Evolutionary conservation across 2,113 vertebrate genomes (phyloP).

Genomic region (Acrocephalus kingi): DNA sequence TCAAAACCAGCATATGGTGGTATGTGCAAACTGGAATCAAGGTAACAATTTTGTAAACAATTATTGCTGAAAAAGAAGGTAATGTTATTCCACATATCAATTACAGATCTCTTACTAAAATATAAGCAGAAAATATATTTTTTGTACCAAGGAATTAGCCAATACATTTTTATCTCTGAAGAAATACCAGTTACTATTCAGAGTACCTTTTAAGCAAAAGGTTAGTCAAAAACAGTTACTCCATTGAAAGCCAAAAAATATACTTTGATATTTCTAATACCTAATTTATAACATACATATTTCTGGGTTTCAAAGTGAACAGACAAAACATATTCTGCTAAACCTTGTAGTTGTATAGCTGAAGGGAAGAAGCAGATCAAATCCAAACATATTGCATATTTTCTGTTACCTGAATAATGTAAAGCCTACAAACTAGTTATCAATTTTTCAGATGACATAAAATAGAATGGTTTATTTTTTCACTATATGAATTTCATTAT

Average conservation of each 20-base stretch:
- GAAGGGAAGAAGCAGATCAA: not conserved
- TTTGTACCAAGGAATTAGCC: not conserved
- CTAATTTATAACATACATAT: not conserved
- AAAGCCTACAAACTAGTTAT: constrained; percentile 38
- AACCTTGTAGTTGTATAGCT: not conserved
- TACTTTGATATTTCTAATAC: not conserved
- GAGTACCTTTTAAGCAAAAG: not conserved
- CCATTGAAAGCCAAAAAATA: not conserved
- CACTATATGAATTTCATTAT: constrained; percentile 47
- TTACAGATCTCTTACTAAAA: not conserved
- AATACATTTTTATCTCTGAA: not conserved
- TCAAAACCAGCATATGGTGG: not conserved
- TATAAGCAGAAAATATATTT: not conserved
- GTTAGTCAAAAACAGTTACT: not conserved
- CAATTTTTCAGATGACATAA: constrained; percentile 56
- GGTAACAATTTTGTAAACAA: not conserved
- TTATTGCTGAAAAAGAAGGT: not conserved
- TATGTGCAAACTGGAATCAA: constrained; percentile 13
- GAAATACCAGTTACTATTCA: not conserved
- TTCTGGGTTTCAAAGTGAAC: not conserved
- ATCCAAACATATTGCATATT: not conserved
- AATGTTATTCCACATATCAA: not conserved
- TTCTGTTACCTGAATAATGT: constrained; percentile 36
- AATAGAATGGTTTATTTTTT: constrained; percentile 50
- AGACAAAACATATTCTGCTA: not conserved